A percentile compares a stretch with the other conserved stretches of the same genome.
phyloP scores from a whole-genome alignment of 2,888 invertebrate species.

The Pheosia gnoma region DNA sequence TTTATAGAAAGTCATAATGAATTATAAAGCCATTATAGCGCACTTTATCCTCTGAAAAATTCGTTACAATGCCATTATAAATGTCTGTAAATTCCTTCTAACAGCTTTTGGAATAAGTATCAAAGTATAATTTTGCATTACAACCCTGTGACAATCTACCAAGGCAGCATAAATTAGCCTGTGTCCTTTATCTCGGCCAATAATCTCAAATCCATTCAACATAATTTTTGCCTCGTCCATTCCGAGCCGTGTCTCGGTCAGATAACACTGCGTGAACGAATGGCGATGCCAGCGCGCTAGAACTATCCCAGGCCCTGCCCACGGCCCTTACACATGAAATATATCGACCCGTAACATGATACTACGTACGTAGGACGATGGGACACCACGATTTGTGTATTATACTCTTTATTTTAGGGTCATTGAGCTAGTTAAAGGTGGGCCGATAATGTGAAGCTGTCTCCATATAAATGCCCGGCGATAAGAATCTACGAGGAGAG shows the following conservation, averaged over 20 bases:
- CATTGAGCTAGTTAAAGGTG: neutral
- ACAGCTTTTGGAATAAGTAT: too few species aligned
- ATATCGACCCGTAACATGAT: constrained; percentile 53
- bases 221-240: constrained; percentile 3
- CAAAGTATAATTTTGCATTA: neutral
- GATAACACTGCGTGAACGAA: constrained; percentile 2
- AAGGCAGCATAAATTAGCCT: neutral
- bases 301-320: constrained; percentile 14
- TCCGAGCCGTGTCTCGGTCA: neutral
- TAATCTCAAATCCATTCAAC: neutral
- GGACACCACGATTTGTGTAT: constrained; percentile 23
- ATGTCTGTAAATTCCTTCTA: too few species aligned
- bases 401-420: constrained; percentile 21
- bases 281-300: constrained; percentile 3
- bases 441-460: constrained; percentile 2
- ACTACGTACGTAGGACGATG: constrained; percentile 40
- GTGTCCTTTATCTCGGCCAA: neutral
- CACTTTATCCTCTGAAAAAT: too few species aligned
- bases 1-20: too few species aligned
- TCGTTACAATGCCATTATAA: too few species aligned
- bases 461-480: constrained; percentile 5
- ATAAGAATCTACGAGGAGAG: constrained; percentile 5
- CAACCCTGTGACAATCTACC: neutral
- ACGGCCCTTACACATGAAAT: constrained; percentile 35
- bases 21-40: too few species aligned